Evolutionary conservation across 2,797 vertebrate species (phyloP), one percentile per base, ranked within the genome.

Genomic region (Liparis tanakae): DNA sequence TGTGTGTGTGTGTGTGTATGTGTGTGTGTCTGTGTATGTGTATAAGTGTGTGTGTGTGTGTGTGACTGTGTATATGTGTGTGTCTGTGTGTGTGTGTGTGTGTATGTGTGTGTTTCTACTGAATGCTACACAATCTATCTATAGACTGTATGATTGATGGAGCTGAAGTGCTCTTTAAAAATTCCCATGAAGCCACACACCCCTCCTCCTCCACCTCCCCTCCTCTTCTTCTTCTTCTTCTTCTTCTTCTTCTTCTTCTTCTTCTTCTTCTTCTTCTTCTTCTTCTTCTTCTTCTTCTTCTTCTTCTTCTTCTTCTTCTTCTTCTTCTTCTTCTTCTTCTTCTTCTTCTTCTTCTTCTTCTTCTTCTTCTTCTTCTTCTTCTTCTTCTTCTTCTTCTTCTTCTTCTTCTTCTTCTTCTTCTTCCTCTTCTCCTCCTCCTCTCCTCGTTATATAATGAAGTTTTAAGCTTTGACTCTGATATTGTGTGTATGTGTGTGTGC

Each of bases 71-170:
- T 59, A 62, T 50, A 70, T 78, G 81, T 59, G 67, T 50, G 73
- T 78, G 84, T 59, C 62, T 50, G 73, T 78, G 84, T 59, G 62
- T 79, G 55, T 64, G 17, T 72, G 63, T 79, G 84, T 59, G 67
- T 50, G 70, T 78, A 81, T 59, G 67, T 50, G 84, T 59, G 67
- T 50, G 73, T 78, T 78, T 71, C 46, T 77, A 61, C 76, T 78
- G 79, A 78, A 78, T 44, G 79, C 59, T 89, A 89, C 67, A 89
- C 79, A 70, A 82, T 84, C 88, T 92, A 92, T 83, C 78, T 90
- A 87, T 92, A 89, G 90, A 72, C 74, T 7, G 0, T 50, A 30
- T 90, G 87, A 89, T 83, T 76, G 77, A 88, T 87, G 46, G 78
- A 48, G 43, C 64, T 53, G 67, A 54, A 54, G 55, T 41, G 72